Base-by-base conservation (phyloP, 2,113 vertebrate genomes). In the Osmerus eperlanus region DNA sequence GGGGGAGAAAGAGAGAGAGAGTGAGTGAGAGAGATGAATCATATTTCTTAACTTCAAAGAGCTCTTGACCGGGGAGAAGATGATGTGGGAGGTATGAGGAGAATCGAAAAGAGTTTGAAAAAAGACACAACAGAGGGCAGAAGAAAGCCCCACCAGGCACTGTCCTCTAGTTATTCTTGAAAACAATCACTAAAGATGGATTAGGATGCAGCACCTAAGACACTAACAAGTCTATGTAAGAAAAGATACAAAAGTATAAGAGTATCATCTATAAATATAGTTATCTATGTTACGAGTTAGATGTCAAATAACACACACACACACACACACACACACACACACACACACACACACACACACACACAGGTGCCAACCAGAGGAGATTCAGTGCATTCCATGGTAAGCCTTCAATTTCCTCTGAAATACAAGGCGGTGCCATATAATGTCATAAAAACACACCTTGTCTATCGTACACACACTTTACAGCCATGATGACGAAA, bases 21-120 rank as follows among this genome's bases (percentile, higher is more conserved):
- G 61, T 36, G 62, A 21, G 52, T 53, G 52, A 69, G 41, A 53
- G 58, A 63, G 67, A 81, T 81, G 73, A 74, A 81, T 81, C 79
- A 77, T 77, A 76, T 74, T 77, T 77, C 77, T 81, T 77, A 81
- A 81, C 79, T 74, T 81, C 64, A 74, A 68, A 65, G 68, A 65
- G 66, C 65, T 68, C 67, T 47, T 47, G 32, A 67, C 60, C 52
- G 64, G 73, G 62, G 21, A 28, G 15, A 56, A n/a, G n/a, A 15
- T n/a, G 54, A 56, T 56, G 60, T 62, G 60, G 60, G 12, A 56
- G 54, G 54, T 12, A 47, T 5, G 41, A 47, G 65, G 76, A 70
- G 67, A 67, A 67, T 73, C 56, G 51, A 28, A 67, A 47, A 32
- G 52, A 69, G 76, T 47, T 47, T 47, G 71, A 47, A 25, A 4